A percentile compares a stretch with the other conserved stretches of the same genome.
Conservation (phyloP, 2,797 vertebrate genomes). For the Alcedo quadribrachys region DNA sequence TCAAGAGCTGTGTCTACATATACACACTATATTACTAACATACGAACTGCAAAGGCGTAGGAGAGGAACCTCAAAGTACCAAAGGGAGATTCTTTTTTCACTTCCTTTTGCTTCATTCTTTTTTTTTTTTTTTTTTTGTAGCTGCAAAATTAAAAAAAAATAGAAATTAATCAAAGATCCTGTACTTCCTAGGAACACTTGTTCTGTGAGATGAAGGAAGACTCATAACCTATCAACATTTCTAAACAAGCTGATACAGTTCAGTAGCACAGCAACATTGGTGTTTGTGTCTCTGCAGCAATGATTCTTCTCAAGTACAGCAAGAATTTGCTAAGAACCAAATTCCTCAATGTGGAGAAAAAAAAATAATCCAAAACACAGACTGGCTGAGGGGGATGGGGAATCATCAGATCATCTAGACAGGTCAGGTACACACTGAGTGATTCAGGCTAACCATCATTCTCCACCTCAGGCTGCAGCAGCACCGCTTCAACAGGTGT, state of each 20-base stretch:
- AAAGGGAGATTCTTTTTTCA: not conserved
- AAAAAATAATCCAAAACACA: not conserved
- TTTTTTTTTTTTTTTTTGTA: not conserved
- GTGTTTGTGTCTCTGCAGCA: not conserved
- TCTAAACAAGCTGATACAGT: not conserved
- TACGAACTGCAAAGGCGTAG: not conserved
- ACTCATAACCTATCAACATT: not conserved
- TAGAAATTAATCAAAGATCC: not conserved
- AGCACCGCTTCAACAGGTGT: constrained; percentile 7
- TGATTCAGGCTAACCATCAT: not conserved
- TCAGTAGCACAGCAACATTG: not conserved
- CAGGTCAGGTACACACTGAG: not conserved
- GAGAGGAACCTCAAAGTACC: not conserved
- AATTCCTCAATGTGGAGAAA: not conserved
- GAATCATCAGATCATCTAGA: not conserved
- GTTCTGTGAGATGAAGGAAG: constrained; percentile 3
- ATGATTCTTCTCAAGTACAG: constrained; percentile 16
- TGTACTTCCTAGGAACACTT: not conserved
- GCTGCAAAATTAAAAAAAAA: not conserved
- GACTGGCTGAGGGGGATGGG: not conserved
- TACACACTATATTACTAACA: not conserved
- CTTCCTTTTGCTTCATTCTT: not conserved
- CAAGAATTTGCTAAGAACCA: constrained; percentile 20
- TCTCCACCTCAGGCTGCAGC: not conserved
- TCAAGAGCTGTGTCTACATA: not conserved